These are phyloP conservation scores for Ophthalmolycus amberensis DNA, from an alignment of 2,113 vertebrate species.

Conservation along the genomic window DNA sequence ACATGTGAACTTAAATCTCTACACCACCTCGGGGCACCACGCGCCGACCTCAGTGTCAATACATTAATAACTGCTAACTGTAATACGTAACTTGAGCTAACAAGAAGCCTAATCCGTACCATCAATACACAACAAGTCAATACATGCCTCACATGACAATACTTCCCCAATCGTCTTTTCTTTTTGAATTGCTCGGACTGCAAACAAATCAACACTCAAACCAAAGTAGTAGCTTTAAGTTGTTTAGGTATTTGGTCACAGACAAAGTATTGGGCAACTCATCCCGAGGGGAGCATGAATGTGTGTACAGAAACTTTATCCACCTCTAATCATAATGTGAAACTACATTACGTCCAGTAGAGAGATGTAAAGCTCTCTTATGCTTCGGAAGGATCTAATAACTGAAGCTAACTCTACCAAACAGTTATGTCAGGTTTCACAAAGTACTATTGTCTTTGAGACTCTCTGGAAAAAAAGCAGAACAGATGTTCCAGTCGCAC, in stretches of 20 bases:
- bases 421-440: background rate
- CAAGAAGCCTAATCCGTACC: background rate
- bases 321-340: background rate
- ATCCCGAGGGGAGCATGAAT: background rate
- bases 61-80: constrained; percentile 5
- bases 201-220: no score
- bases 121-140: constrained; percentile 5
- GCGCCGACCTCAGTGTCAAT: background rate
- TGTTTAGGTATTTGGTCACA: no score
- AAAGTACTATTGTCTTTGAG: background rate
- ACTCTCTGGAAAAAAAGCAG: background rate
- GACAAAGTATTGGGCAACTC: background rate
- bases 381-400: background rate
- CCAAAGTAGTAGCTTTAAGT: no score
- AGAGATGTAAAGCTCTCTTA: background rate
- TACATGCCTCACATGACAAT: constrained; percentile 4
- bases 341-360: background rate
- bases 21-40: background rate
- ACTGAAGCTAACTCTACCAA: background rate
- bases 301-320: background rate
- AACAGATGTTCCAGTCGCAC: constrained; percentile 9
- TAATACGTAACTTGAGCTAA: constrained; percentile 15
- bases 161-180: background rate
- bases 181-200: background rate
- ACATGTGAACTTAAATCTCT: background rate